Evolutionary conservation across 2,113 vertebrate genomes (phyloP), one percentile per base, ranked within the genome.

Genomic region (Laticauda colubrina): DNA sequence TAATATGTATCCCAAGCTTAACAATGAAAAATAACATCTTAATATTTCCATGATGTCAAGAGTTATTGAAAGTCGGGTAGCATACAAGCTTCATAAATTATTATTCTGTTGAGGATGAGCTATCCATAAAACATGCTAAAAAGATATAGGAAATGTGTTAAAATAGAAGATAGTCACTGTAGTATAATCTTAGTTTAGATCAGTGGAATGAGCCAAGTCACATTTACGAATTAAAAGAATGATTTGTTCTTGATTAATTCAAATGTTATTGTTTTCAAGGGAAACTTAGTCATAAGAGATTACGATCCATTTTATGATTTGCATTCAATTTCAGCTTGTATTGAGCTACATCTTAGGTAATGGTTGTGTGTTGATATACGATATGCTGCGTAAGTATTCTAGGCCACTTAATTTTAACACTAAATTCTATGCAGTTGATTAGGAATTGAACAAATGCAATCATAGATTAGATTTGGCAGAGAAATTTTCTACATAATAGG

Each of bases 301-400:
- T 91, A 81, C 26, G 21, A 91, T 43, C 20, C 5, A 85, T 21
- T 54, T 94, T 89, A 93, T 11, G 91, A 91, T 95, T 95, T 81
- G 43, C 90, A 21, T 45, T 24, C 11, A 88, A 34, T 94, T 92
- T 18, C 91, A 95, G 56, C 56, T 94, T 81, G 64, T 43, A 43
- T 69, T 96, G n/a, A 92, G 43, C 39, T 91, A 91, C 15, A 54
- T 94, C 34, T 91, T 59, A 87, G 4, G 8, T 56, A 23, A 24
- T 85, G 53, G 53, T 14, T 43, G 1, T 85, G 48, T 86, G 51
- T 91, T 48, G 15, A 54, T 57, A 57, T 59, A 55, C 3, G 39
- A 48, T 91, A 7, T 8, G 29, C 10, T 57, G 10, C 11, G 10
- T 59, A 87, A 39, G 24, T 48, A 48, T 81, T 81, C 34, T 43